Evolutionary conservation across 2,888 invertebrate genomes (phyloP).

Genomic region (Dolichopus griseipennis): DNA sequence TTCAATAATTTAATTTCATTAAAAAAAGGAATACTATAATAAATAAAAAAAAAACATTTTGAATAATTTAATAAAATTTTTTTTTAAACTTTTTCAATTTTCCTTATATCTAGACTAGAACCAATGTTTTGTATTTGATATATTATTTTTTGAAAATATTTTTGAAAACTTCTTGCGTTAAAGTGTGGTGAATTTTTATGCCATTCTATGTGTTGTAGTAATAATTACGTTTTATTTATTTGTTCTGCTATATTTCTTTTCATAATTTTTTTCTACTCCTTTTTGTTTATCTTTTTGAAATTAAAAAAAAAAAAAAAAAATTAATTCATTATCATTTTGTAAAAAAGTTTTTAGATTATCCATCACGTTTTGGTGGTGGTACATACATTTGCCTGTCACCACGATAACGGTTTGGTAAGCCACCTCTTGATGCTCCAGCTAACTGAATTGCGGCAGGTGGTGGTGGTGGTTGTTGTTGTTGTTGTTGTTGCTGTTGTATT

Average conservation of each 20-base stretch:
- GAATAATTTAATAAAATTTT: too few relatives aligned
- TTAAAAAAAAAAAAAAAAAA: neutral
- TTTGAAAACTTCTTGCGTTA: neutral
- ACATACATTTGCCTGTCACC: slow-evolving; percentile 43
- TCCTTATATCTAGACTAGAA: too few relatives aligned
- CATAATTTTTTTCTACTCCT: neutral
- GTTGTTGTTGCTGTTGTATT: slow-evolving; percentile 23
- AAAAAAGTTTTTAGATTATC: neutral
- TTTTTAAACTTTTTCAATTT: too few relatives aligned
- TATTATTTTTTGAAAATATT: too few relatives aligned
- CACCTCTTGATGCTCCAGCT: slow-evolving; percentile 21
- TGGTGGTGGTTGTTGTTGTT: slow-evolving; percentile 20
- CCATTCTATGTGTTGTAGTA: neutral
- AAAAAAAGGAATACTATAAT: too few relatives aligned
- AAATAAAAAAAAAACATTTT: too few relatives aligned
- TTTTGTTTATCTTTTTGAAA: neutral
- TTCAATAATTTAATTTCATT: too few relatives aligned
- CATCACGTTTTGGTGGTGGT: slow-evolving; percentile 42
- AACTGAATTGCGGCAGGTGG: slow-evolving; percentile 14
- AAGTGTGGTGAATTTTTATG: neutral
- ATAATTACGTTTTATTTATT: neutral
- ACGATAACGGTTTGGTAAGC: slow-evolving; percentile 33
- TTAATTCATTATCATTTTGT: neutral
- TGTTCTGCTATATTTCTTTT: neutral
- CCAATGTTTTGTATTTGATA: too few relatives aligned